Base-by-base conservation (phyloP, 1,140 invertebrate species). In the Cotesia chilonis region DNA sequence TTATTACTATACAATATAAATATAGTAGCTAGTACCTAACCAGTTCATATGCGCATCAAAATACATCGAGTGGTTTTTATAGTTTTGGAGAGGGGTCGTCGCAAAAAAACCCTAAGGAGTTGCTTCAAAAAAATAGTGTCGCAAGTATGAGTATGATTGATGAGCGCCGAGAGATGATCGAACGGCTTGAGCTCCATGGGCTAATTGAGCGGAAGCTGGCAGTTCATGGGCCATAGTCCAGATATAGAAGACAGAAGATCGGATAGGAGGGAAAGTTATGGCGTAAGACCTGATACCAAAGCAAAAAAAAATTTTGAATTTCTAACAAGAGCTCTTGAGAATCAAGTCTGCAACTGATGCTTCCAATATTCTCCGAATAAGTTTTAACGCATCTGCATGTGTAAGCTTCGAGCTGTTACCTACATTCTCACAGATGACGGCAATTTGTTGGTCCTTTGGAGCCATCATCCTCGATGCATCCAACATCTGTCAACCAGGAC, bases 131-230 rank as follows among this genome's bases (percentile, higher is more conserved):
- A 69, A 55, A 70, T 74, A 71, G 57, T 65, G 55, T 67, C 52
- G 35, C 14, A 3, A 63, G 4, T 17, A 28, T 47, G 35, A 71
- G 71, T 57, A 68, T 72, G 71, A 75, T 73, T 70, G 74, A 75
- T 75, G 74, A 72, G 67, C 47, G 57, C 20, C 2, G 35, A 54
- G 75, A 70, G 73, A 80, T 80, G 79, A 81, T 80, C 75, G 71
- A 80, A 76, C 73, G 74, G 65, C 76, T 79, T 74, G 41, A 55
- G 41, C 41, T 47, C 6, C 41, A 47, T 47, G 41, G 10, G 70
- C 76, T 79, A 80, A 81, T 81, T 81, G 74, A 75, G 71, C 74
- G 74, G 74, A 75, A 75, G 71, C 73, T 47, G 41, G 41, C 10
- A 6, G 41, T 47, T 10, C 41, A 47, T 47, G 41, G 41, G 41